Percentiles rank a stretch among this genome's conserved stretches.
Conservation (phyloP, 1,140 invertebrate species). For the Cydia amplana region DNA sequence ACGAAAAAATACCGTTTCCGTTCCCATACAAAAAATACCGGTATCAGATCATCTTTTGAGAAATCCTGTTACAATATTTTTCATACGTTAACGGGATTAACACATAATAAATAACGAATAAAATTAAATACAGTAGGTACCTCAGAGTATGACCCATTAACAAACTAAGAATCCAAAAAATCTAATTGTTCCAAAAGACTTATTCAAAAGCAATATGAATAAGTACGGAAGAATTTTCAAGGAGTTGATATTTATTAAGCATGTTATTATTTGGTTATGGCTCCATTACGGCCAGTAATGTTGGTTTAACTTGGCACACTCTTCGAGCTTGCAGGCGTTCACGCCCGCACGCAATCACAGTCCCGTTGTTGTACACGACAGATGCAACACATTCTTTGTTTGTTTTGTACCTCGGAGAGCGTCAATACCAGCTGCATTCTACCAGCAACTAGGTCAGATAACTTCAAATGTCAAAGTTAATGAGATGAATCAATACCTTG, state of each 20-base stretch:
- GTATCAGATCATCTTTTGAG: no score
- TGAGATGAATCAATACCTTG: conserved; percentile 26
- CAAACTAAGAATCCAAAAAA: no score
- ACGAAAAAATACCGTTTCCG: no score
- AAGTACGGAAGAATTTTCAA: conserved; percentile 38
- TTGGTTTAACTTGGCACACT: conserved; percentile 16
- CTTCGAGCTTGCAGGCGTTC: background rate
- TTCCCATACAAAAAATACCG: no score
- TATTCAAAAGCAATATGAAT: conserved; percentile 53
- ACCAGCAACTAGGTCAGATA: conserved; percentile 17
- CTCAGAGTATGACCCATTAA: no score
- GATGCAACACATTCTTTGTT: conserved; percentile 16
- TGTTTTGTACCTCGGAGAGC: background rate
- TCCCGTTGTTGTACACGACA: background rate
- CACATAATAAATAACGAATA: no score
- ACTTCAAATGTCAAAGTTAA: conserved; percentile 27
- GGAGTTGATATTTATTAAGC: conserved; percentile 13
- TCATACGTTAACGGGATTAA: no score
- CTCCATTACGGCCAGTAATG: conserved; percentile 11
- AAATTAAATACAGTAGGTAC: no score
- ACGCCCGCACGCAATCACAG: conserved; percentile 1
- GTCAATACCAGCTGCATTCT: conserved; percentile 11
- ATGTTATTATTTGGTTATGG: conserved; percentile 25
- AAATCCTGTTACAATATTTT: no score
- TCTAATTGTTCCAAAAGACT: no score